Conservation (phyloP, 1,140 invertebrate species). For the Drosophila eugracilis region DNA sequence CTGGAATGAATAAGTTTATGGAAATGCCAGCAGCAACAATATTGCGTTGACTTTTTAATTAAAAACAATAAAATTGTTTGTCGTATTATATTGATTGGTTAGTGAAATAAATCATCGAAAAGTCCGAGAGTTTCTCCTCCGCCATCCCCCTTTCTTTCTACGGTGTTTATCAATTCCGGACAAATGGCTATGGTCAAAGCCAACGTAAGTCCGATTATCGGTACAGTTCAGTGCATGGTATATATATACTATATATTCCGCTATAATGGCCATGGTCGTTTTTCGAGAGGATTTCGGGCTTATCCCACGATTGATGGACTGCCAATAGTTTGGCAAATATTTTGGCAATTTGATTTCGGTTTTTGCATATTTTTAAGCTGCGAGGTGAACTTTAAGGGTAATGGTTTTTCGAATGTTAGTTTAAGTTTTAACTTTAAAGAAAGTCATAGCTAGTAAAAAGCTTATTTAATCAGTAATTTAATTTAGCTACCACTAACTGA, state of each 20-base stretch:
- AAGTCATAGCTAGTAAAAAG: too few species aligned
- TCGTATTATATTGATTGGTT: slow-evolving; percentile 25
- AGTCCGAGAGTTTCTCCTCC: too few species aligned
- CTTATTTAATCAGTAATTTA: neutral
- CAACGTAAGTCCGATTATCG: slow-evolving; percentile 32
- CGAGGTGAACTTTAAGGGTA: neutral
- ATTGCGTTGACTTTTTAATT: slow-evolving; percentile 80
- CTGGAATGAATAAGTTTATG: slow-evolving; percentile 21
- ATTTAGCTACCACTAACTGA: neutral
- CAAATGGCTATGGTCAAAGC: slow-evolving; percentile 35
- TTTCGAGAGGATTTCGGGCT: slow-evolving; percentile 28
- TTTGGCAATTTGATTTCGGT: slow-evolving; percentile 30
- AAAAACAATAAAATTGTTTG: slow-evolving; percentile 63
- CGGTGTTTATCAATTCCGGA: slow-evolving; percentile 31
- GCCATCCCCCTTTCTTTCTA: neutral
- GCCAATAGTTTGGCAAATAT: slow-evolving; percentile 22
- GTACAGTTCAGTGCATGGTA: slow-evolving; percentile 21
- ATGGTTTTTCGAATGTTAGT: neutral
- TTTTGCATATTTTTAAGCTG: slow-evolving; percentile 4
- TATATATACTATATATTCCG: slow-evolving; percentile 2
- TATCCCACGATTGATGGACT: slow-evolving; percentile 29
- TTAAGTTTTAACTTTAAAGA: neutral
- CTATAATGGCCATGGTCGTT: slow-evolving; percentile 14
- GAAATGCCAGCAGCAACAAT: slow-evolving; percentile 52
- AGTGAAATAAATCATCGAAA: slow-evolving; percentile 23